phyloP scores from a whole-genome alignment of 2,888 invertebrate genomes.

The Aphidoletes aphidimyza region DNA sequence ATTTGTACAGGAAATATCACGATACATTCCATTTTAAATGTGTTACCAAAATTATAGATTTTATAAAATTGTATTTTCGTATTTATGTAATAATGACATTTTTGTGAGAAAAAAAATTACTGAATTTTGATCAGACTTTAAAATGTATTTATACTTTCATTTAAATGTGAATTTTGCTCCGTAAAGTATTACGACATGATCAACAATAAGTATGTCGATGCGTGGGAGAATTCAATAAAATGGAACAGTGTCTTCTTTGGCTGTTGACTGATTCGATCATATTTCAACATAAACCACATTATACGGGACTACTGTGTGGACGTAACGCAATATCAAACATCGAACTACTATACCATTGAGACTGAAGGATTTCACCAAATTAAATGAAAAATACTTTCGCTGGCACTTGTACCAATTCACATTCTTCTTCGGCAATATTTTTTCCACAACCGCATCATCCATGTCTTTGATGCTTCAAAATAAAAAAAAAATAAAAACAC shows the following conservation, averaged over 20 bases:
- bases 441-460: too few species aligned
- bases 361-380: background rate
- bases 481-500: background rate
- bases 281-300: slow-evolving; percentile 24
- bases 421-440: background rate
- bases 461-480: background rate
- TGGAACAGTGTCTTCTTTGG: background rate
- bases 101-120: background rate
- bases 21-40: slow-evolving; percentile 17
- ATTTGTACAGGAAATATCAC: slow-evolving; percentile 32
- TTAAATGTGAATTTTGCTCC: background rate
- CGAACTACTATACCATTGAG: background rate
- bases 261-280: background rate
- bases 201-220: background rate
- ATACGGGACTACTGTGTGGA: background rate
- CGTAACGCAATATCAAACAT: background rate
- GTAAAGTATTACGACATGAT: slow-evolving; percentile 12
- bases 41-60: background rate
- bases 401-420: slow-evolving; percentile 21
- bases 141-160: slow-evolving; percentile 18
- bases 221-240: slow-evolving; percentile 3
- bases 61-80: too few species aligned
- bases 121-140: too few species aligned
- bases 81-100: too few species aligned
- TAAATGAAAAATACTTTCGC: slow-evolving; percentile 12